Evolutionary conservation across 2,113 vertebrate genomes (phyloP).

Genomic region (Seriola rivoliana): DNA sequence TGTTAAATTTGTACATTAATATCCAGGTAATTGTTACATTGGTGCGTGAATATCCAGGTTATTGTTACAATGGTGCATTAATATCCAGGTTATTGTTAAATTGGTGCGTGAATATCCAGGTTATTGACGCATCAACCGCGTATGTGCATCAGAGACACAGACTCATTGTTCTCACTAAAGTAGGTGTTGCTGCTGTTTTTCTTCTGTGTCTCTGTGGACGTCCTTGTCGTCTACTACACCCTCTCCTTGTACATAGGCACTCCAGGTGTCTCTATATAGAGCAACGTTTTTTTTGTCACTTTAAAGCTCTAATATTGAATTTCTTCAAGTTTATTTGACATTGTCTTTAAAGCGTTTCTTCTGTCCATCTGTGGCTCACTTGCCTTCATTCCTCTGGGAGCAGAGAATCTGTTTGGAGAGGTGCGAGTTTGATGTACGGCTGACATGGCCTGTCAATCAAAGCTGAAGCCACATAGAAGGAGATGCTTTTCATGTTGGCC

Average conservation of each 20-base stretch:
- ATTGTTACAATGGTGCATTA: no score
- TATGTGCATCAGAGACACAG: no score
- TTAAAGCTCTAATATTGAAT: background rate
- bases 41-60: no score
- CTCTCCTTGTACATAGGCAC: background rate
- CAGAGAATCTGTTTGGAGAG: background rate
- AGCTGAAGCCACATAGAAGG: background rate
- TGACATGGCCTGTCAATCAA: slow-evolving; percentile 38
- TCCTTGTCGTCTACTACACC: background rate
- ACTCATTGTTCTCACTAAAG: no score
- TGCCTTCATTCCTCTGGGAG: background rate
- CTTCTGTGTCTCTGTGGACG: background rate
- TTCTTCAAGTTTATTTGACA: slow-evolving; percentile 7
- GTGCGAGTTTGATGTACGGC: background rate
- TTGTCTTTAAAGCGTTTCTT: background rate
- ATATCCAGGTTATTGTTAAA: no score
- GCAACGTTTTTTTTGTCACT: background rate
- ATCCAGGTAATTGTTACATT: no score
- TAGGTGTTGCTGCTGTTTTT: background rate
- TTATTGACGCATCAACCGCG: no score
- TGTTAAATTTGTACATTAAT: no score
- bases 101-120: no score
- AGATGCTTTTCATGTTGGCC: slow-evolving; percentile 2
- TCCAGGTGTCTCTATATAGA: background rate
- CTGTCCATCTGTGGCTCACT: slow-evolving; percentile 5